Base-by-base conservation (phyloP, 1,140 invertebrate genomes). In the Procambarus clarkii region DNA sequence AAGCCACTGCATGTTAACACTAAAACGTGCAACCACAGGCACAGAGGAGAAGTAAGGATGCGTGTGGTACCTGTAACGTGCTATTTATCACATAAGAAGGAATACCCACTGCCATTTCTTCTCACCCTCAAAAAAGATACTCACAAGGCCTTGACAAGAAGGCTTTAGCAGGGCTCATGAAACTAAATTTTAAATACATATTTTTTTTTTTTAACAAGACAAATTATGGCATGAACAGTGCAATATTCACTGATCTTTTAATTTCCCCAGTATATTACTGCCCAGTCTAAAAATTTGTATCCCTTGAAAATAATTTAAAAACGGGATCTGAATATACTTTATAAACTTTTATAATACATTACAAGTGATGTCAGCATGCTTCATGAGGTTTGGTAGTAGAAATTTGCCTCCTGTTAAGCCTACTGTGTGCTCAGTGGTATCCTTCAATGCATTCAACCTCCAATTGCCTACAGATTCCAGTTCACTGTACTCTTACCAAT, bases 1-100 rank as follows among this genome's bases (percentile, higher is more conserved):
- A 91, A 91, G 88, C 88, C 88, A 91, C 88, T 85, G 88, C 88
- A 91, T 91, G 88, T 91, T 91, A 84, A 91, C 88, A 91, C 88
- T 91, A 91, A 91, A 91, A 91, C 88, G 88, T 91, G 88, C 88
- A 91, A 91, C 88, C 81, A 77, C 82, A 91, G 81, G 88, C 88
- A 91, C 88, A 91, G 88, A 83, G 81, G 88, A 91, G 88, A 91
- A 91, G 82, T 50, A 79, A 91, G 82, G 88, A 85, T 91, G 81
- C 76, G 58, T 45, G 81, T 85, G 76, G 58, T 84, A 85, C 81
- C 81, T 91, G 88, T 91, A 91, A 90, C n/a, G 71, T 84, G 81
- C 82, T 85, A 85, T 84, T 84, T 91, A 91, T 91, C 88, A 91
- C 88, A 91, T 91, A 85, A 85, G 88, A 91, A 91, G 88, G 81